These are phyloP conservation scores for Formica exsecta DNA, from an alignment of 1,140 invertebrate species.

Conservation along the genomic window DNA sequence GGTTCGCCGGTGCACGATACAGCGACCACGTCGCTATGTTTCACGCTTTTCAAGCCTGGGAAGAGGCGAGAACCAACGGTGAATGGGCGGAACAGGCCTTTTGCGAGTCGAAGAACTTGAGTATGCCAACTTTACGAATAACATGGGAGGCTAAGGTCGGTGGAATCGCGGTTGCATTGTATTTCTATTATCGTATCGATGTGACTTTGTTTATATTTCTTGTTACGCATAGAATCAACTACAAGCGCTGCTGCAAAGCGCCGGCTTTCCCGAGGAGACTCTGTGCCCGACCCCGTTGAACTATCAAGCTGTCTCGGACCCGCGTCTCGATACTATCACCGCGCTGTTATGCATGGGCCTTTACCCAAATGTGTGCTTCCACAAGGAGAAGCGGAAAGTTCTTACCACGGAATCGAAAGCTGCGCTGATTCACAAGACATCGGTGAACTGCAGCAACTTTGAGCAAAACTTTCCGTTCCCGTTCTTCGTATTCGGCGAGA, in stretches of 20 bases:
- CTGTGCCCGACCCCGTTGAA: conserved; percentile 89
- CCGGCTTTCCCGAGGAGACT: conserved; percentile 96
- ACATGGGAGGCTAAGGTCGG: conserved; percentile 95
- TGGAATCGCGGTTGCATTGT: neutral
- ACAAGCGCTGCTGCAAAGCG: conserved; percentile 92
- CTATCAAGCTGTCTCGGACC: conserved; percentile 93
- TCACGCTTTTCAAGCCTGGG: conserved; percentile 96
- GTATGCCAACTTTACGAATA: conserved; percentile 94
- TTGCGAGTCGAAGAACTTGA: conserved; percentile 96
- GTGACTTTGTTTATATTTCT: conserved; percentile 25
- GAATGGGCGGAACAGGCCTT: conserved; percentile 93
- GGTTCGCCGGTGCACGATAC: conserved; percentile 93
- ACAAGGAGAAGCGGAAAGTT: conserved; percentile 98
- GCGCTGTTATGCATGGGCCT: conserved; percentile 95
- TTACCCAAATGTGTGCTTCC: conserved; percentile 98
- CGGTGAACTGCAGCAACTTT: conserved; percentile 96
- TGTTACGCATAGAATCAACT: conserved; percentile 91
- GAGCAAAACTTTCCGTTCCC: conserved; percentile 96
- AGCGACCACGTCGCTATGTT: conserved; percentile 98
- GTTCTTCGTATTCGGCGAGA: conserved; percentile 99
- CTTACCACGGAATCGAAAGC: conserved; percentile 97
- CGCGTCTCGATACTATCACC: conserved; percentile 94
- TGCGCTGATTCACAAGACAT: conserved; percentile 98
- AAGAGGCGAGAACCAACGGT: conserved; percentile 91
- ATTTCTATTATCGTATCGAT: neutral